Evolutionary conservation across 92 coral and sea anemone species (phyloP).

Genomic region (Porites cylindrica): DNA sequence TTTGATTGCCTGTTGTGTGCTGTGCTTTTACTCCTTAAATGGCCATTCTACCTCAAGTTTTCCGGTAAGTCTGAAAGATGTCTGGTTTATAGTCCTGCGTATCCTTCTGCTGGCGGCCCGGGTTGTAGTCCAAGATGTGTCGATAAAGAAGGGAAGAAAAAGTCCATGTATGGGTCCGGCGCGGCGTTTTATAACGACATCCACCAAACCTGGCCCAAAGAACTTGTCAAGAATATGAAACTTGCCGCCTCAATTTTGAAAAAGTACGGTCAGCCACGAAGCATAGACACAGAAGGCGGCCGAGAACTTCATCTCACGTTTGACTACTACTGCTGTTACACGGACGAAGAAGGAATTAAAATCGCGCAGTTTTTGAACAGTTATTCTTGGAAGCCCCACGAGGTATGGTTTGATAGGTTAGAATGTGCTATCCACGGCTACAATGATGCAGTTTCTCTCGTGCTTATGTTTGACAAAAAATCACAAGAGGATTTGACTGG

Average conservation of each 20-base stretch:
- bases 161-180: not conserved
- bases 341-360: slow-evolving; percentile 35
- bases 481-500: slow-evolving; percentile 33
- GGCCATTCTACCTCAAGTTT: not conserved
- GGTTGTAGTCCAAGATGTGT: slow-evolving; percentile 49
- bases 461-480: slow-evolving; percentile 43
- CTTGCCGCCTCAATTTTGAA: slow-evolving; percentile 52
- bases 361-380: slow-evolving; percentile 47
- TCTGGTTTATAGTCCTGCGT: not conserved
- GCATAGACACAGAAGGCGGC: slow-evolving; percentile 40
- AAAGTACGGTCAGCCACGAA: slow-evolving; percentile 38
- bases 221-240: slow-evolving; percentile 44
- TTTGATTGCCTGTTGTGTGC: not conserved
- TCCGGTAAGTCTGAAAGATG: not conserved
- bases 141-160: not conserved
- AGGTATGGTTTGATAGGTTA: slow-evolving; percentile 50
- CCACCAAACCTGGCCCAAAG: not conserved
- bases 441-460: slow-evolving; percentile 57
- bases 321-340: slow-evolving; percentile 68
- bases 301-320: slow-evolving; percentile 46
- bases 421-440: slow-evolving; percentile 52
- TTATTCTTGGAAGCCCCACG: slow-evolving; percentile 46
- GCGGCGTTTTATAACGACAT: not conserved
- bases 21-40: not conserved
- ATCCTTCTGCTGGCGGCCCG: slow-evolving; percentile 60